These are phyloP conservation scores for Ptyas mucosa DNA, from an alignment of 2,113 vertebrate genomes.

Conservation along the genomic window DNA sequence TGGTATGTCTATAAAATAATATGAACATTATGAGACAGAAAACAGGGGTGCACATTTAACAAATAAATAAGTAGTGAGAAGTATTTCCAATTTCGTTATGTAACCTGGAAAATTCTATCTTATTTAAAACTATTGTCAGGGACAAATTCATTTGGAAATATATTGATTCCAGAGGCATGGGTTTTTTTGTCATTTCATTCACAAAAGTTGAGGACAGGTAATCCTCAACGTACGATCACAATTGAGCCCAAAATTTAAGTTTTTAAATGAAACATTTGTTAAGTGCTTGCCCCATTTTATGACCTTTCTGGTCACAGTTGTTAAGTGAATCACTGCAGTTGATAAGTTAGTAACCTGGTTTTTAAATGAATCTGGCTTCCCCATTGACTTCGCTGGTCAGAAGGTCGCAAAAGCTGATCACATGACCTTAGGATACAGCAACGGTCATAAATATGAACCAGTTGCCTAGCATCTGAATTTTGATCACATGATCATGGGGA, in stretches of 20 bases:
- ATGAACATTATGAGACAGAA: not conserved
- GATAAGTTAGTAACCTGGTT: not conserved
- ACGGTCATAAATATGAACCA: not conserved
- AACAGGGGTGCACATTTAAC: not conserved
- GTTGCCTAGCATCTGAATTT: not conserved
- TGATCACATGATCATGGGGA: not conserved
- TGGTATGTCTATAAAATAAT: not conserved
- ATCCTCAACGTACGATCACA: not conserved
- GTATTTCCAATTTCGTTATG: not conserved
- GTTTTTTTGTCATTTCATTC: constrained; percentile 38
- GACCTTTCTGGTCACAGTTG: not conserved
- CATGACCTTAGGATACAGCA: not conserved
- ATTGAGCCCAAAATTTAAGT: not conserved
- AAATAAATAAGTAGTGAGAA: not conserved
- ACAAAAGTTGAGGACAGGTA: not conserved
- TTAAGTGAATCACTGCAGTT: not conserved
- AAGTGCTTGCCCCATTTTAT: not conserved
- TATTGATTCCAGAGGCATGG: constrained; percentile 18
- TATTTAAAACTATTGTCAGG: constrained; percentile 39
- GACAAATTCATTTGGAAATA: constrained; percentile 22
- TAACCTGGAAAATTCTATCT: constrained; percentile 15
- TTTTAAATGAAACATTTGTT: not conserved
- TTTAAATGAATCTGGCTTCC: not conserved
- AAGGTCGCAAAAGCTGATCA: not conserved
- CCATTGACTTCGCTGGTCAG: not conserved